phyloP scores from a whole-genome alignment of 2,113 vertebrate species.

The Crocuta crocuta region DNA sequence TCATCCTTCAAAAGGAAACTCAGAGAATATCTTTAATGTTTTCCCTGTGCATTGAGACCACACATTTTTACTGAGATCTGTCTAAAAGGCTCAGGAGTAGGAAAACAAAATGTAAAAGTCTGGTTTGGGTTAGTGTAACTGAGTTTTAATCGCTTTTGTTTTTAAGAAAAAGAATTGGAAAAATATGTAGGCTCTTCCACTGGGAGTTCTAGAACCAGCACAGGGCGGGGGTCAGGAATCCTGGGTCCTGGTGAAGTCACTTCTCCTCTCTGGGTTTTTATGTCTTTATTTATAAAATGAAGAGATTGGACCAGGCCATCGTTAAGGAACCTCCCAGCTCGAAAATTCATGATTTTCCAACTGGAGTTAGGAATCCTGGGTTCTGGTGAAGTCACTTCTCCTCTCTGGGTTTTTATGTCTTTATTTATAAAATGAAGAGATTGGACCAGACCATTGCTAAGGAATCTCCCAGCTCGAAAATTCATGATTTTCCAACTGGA shows the following conservation, averaged over 20 bases:
- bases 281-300: constrained; percentile 21
- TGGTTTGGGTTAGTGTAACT: constrained; percentile 51
- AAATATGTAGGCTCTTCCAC: not conserved
- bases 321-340: not conserved
- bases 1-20: constrained; percentile 26
- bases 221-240: not conserved
- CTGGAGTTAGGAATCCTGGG: not conserved
- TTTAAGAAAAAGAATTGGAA: constrained; percentile 47
- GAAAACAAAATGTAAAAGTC: constrained; percentile 53
- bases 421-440: constrained; percentile 5
- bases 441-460: not conserved
- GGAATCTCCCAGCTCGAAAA: not conserved
- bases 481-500: not conserved
- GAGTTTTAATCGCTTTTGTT: constrained; percentile 52
- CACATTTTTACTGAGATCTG: not conserved
- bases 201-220: not conserved
- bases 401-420: constrained; percentile 41
- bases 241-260: not conserved
- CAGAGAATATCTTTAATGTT: not conserved
- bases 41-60: constrained; percentile 11
- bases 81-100: constrained; percentile 16
- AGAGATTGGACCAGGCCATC: not conserved
- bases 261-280: constrained; percentile 36
- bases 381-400: not conserved
- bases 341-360: not conserved